phyloP scores from a whole-genome alignment of 2,797 vertebrate genomes.

The Muscicapa comitata region DNA sequence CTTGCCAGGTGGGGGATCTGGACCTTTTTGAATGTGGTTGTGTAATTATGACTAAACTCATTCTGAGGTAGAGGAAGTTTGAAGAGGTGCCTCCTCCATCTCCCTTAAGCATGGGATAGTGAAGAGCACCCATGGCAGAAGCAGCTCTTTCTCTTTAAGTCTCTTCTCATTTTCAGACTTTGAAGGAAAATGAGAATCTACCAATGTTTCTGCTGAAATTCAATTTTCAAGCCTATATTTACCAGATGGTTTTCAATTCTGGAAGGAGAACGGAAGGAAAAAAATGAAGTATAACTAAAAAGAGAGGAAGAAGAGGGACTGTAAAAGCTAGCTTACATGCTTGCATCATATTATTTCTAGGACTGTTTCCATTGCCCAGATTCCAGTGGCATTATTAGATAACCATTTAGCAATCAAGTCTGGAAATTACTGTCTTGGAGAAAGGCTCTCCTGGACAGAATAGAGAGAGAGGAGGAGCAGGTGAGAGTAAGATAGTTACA shows the following conservation, averaged over 20 bases:
- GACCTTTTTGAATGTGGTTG: background rate
- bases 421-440: background rate
- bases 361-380: background rate
- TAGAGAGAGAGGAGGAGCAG: background rate
- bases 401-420: background rate
- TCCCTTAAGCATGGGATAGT: background rate
- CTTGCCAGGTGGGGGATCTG: background rate
- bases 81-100: background rate
- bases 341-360: background rate
- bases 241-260: background rate
- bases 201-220: background rate
- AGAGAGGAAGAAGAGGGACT: background rate
- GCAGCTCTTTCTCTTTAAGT: background rate
- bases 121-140: background rate
- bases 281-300: background rate
- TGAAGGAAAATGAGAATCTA: background rate
- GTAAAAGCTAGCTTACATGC: background rate
- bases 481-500: background rate
- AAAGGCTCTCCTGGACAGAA: background rate
- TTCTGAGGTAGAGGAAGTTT: background rate
- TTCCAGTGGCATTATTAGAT: background rate
- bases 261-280: background rate
- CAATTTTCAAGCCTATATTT: background rate
- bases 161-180: background rate
- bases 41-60: background rate